A percentile compares a stretch with the other conserved stretches of the same genome.
phyloP scores from a whole-genome alignment of 2,888 invertebrate species.

The Trissonchulus sp. region DNA sequence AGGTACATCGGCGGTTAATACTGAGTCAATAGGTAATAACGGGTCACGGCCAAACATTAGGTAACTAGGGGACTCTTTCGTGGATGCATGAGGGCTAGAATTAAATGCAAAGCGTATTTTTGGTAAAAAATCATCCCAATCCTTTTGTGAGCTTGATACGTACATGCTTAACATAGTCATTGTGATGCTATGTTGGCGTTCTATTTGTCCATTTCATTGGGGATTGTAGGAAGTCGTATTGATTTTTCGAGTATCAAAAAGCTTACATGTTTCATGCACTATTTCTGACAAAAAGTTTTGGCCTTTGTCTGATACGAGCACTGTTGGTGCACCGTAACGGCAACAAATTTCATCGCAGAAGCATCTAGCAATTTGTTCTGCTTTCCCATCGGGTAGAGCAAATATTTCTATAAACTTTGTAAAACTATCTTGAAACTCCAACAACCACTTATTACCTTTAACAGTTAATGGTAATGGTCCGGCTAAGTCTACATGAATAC shows the following conservation, averaged over 20 bases:
- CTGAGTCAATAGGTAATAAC: too few relatives aligned
- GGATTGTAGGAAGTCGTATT: conserved; percentile 15
- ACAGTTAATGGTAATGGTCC: conserved; percentile 38
- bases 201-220: conserved; percentile 10
- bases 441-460: conserved; percentile 37
- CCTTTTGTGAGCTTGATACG: neutral
- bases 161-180: conserved; percentile 3
- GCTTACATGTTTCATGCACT: neutral
- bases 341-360: neutral
- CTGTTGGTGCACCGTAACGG: neutral
- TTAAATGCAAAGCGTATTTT: neutral
- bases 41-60: too few relatives aligned
- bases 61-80: neutral
- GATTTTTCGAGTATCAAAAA: conserved; percentile 16
- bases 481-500: conserved; percentile 36
- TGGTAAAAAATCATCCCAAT: too few relatives aligned
- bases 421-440: too few relatives aligned
- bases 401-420: too few relatives aligned
- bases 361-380: conserved; percentile 43
- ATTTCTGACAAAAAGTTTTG: neutral
- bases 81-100: neutral
- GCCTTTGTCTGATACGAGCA: neutral
- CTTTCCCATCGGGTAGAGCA: conserved; percentile 46
- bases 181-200: neutral
- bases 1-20: too few relatives aligned